Evolutionary conservation across 1,140 invertebrate genomes (phyloP).

Genomic region (Drosophila setifemur): DNA sequence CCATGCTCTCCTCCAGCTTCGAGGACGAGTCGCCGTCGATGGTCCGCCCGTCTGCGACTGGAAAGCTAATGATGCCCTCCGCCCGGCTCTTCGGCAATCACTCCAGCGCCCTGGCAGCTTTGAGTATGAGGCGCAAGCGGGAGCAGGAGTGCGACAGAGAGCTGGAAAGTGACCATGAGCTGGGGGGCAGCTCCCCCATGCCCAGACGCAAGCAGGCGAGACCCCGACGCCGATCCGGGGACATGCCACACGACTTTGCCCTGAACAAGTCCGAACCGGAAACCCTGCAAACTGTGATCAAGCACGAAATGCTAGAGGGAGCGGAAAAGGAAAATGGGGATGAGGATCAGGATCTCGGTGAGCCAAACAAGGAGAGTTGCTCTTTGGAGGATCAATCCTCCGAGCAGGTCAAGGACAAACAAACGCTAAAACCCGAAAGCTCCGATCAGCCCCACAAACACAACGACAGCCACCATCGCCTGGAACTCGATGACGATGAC

Average conservation of each 20-base stretch:
- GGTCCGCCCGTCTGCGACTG: constrained; percentile 41
- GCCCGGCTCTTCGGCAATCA: constrained; percentile 60
- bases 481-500: constrained; percentile 36
- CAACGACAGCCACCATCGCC: constrained; percentile 20
- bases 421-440: not conserved
- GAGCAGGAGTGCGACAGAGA: constrained; percentile 74
- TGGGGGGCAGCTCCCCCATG: constrained; percentile 86
- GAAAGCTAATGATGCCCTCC: constrained; percentile 70
- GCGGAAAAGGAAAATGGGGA: constrained; percentile 40
- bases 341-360: constrained; percentile 2
- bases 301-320: constrained; percentile 63
- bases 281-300: constrained; percentile 75
- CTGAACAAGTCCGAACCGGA: constrained; percentile 54
- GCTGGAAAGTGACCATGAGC: constrained; percentile 65
- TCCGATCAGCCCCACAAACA: not conserved
- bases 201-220: constrained; percentile 91
- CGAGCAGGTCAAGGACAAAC: constrained; percentile 1
- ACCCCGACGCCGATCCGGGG: constrained; percentile 90
- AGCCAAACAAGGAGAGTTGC: constrained; percentile 14
- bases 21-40: constrained; percentile 75
- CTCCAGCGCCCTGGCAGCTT: constrained; percentile 62
- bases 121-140: constrained; percentile 72
- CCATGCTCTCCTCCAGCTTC: constrained; percentile 66
- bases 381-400: constrained; percentile 8
- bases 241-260: constrained; percentile 84